These are phyloP conservation scores for Echeneis naucrates DNA, from an alignment of 2,797 vertebrate species.

Conservation along the genomic window DNA sequence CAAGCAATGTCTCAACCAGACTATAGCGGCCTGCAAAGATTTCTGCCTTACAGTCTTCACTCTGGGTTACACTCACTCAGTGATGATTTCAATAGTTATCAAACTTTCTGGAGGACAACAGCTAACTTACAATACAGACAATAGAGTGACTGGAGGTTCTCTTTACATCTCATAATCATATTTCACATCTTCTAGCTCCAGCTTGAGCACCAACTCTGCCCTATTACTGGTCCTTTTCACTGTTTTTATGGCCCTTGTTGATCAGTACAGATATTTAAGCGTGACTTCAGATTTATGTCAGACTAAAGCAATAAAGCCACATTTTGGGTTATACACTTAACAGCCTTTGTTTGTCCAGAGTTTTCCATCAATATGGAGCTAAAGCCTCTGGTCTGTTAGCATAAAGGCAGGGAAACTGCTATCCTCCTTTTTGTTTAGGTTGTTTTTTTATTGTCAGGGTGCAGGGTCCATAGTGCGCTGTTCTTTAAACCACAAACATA, in stretches of 20 bases:
- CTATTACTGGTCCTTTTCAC: neutral
- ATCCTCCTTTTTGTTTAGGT: neutral
- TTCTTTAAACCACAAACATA: constrained; percentile 14
- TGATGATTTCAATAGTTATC: constrained; percentile 2
- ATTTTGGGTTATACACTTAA: neutral
- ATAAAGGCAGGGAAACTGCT: neutral
- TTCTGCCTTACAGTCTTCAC: constrained; percentile 4
- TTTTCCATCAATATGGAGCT: neutral
- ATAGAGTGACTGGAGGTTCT: neutral
- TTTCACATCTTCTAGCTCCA: neutral
- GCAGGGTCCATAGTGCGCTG: too few species aligned
- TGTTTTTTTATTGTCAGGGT: neutral
- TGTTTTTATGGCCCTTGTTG: neutral
- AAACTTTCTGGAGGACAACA: neutral
- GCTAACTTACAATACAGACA: neutral
- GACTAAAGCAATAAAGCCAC: neutral
- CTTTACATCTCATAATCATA: neutral
- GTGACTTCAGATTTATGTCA: neutral
- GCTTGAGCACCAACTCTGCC: neutral
- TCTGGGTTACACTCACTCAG: neutral
- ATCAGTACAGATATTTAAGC: neutral
- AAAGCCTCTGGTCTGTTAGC: neutral
- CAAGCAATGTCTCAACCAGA: constrained; percentile 2
- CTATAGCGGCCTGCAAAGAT: neutral
- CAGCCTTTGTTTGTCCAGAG: neutral